Base-by-base conservation (phyloP, 2,888 invertebrate species). In the Drosophila mercatorum region DNA sequence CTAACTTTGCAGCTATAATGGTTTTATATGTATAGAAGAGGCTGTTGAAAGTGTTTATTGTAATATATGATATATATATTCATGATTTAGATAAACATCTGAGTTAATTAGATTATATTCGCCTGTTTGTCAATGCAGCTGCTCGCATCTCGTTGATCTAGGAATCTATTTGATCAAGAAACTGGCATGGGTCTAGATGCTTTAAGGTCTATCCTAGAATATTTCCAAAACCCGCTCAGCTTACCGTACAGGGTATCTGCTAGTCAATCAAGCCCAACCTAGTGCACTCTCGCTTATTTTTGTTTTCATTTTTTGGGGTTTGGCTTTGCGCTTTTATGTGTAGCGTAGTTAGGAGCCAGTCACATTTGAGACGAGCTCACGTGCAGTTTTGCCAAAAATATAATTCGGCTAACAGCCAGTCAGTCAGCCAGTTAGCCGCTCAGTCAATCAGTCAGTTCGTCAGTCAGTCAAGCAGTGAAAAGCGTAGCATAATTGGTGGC, bases 301-400 rank as follows among this genome's bases (percentile, higher is more conserved):
- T 38, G 8, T 53, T 53, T 55, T 26, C n/a, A 55, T 28, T 55
- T 55, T 34, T 55, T 55, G 38, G 53, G 41, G 41, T 41, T 41
- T 68, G 46, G 60, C 64, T 80, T 88, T 90, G 89, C 85, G 89
- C 88, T 90, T 88, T 91, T 78, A 75, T 77, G 79, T 75, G 77
- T 68, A 56, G 68, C 31, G 11, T 71, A 68, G 41, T 61, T 59
- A 49, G 26, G 44, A 72, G 71, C 79, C 90, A 89, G 89, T 89
- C 80, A 59, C 75, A 76, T 60, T 91, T 76, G 68, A 60, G 80
- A 78, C 90, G 82, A 75, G 82, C 86, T 74, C 65, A 76, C 71
- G 90, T 82, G 75, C 83, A 82, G 89, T 81, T 90, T 89, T 68
- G 68, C 81, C 72, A 58, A 60, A 82, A 75, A 31, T 46, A 43